Percentiles rank a stretch among this genome's conserved stretches.
phyloP scores from a whole-genome alignment of 2,797 vertebrate species.

The Rhynchotus rufescens region DNA sequence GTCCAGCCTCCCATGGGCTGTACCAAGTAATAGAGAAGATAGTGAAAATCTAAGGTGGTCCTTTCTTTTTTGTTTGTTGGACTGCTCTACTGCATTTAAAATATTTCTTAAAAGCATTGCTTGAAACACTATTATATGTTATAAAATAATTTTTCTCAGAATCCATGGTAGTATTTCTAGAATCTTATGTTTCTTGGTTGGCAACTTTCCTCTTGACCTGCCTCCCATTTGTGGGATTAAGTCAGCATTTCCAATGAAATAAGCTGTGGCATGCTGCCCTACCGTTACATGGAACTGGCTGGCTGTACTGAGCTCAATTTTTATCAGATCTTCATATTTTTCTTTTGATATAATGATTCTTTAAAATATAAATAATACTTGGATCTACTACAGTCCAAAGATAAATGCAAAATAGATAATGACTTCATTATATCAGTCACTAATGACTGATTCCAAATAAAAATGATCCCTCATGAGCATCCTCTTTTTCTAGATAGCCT shows the following conservation, averaged over 20 bases:
- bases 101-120: background rate
- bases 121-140: background rate
- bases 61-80: background rate
- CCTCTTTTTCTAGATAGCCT: background rate
- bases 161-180: background rate
- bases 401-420: background rate
- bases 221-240: background rate
- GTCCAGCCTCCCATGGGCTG: background rate
- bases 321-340: constrained; percentile 34
- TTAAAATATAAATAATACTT: background rate
- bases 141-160: background rate
- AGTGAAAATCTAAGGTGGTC: background rate
- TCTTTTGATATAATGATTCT: background rate
- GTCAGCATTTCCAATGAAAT: background rate
- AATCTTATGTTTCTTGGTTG: background rate
- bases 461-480: background rate
- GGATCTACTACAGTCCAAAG: background rate
- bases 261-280: background rate
- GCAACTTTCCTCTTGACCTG: background rate
- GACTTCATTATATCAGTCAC: background rate
- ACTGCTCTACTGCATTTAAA: background rate
- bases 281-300: background rate
- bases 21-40: background rate
- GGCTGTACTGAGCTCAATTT: background rate
- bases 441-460: background rate